phyloP scores from a whole-genome alignment of 2,113 vertebrate genomes.

The Brachyhypopomus gauderio region DNA sequence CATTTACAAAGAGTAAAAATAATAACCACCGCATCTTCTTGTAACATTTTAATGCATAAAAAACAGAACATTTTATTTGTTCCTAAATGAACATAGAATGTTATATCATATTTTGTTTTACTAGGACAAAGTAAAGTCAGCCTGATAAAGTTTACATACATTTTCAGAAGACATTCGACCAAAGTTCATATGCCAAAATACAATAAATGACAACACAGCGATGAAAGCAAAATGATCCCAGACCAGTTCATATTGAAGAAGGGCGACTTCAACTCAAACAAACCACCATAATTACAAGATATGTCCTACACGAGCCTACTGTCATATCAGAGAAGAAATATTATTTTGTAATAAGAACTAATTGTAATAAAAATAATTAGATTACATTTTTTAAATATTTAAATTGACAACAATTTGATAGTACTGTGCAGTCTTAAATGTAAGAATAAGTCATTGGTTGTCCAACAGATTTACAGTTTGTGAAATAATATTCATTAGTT shows the following conservation, averaged over 20 bases:
- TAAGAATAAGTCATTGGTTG: too few relatives aligned
- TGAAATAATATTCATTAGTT: background rate
- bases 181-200: conserved; percentile 5
- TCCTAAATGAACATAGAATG: conserved; percentile 53
- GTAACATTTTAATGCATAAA: conserved; percentile 46
- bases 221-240: background rate
- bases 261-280: background rate
- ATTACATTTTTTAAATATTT: too few relatives aligned
- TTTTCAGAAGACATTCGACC: conserved; percentile 32
- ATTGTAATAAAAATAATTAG: too few relatives aligned
- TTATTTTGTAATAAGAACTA: too few relatives aligned
- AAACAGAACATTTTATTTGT: conserved; percentile 41
- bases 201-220: background rate
- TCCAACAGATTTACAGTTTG: too few relatives aligned
- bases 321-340: too few relatives aligned
- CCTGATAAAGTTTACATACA: conserved; percentile 39
- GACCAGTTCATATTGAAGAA: too few relatives aligned
- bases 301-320: background rate
- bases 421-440: background rate
- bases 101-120: conserved; percentile 42
- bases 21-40: background rate
- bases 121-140: conserved; percentile 23
- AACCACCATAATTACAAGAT: background rate
- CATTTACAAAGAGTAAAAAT: conserved; percentile 27
- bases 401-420: background rate